Evolutionary conservation across 2,113 vertebrate species (phyloP).

Genomic region (Recurvirostra avosetta): DNA sequence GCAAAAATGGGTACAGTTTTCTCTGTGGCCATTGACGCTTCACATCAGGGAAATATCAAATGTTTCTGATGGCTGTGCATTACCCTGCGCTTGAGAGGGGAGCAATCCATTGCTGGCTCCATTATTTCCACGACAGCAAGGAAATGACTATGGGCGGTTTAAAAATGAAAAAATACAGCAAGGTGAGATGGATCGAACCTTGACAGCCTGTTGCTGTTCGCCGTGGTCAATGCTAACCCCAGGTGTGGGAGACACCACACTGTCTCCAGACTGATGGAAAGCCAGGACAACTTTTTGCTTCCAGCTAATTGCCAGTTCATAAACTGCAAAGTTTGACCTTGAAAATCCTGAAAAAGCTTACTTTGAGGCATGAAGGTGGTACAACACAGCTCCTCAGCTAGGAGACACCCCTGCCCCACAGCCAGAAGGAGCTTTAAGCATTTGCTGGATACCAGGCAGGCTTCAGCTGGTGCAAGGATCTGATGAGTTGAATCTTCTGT

Average conservation of each 20-base stretch:
- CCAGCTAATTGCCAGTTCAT: background rate
- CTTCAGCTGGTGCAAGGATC: background rate
- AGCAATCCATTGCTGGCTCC: conserved; percentile 7
- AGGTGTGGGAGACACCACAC: background rate
- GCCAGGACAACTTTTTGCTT: background rate
- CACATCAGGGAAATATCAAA: conserved; percentile 43
- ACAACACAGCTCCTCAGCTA: background rate
- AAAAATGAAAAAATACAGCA: background rate
- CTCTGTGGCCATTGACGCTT: conserved; percentile 32
- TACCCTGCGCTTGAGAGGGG: background rate
- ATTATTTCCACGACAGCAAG: conserved; percentile 26
- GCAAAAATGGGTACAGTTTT: conserved; percentile 24
- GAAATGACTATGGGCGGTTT: conserved; percentile 20
- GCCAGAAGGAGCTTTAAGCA: background rate
- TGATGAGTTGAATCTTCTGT: background rate
- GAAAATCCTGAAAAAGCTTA: background rate
- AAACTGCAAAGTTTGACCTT: background rate
- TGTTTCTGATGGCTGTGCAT: conserved; percentile 30
- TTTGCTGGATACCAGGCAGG: background rate
- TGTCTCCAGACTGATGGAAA: background rate
- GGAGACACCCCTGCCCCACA: background rate
- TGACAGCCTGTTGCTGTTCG: background rate
- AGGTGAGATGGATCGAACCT: background rate
- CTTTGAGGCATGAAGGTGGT: background rate
- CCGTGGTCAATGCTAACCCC: rapidly evolving